These are phyloP conservation scores for Micronycteris hirsuta DNA, from an alignment of 2,113 vertebrate species.

Conservation along the genomic window DNA sequence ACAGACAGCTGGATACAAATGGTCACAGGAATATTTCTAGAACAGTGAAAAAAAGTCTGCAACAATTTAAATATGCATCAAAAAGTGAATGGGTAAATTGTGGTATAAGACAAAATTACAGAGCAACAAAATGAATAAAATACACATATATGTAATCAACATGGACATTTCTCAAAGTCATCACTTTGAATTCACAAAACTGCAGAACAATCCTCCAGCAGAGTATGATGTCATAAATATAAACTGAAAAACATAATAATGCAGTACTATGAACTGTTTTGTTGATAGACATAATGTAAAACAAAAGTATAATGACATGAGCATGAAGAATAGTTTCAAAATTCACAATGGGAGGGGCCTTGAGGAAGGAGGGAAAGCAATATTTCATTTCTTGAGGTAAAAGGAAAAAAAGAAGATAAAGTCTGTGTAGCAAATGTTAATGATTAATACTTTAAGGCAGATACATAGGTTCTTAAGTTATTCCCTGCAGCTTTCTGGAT, in stretches of 20 bases:
- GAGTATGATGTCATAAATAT: not conserved
- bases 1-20: not conserved
- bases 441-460: not conserved
- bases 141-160: not conserved
- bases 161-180: not conserved
- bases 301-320: not conserved
- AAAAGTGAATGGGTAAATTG: not conserved
- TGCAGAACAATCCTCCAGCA: not conserved
- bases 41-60: not conserved
- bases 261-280: not conserved
- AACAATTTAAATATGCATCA: not conserved
- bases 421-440: not conserved
- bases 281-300: not conserved
- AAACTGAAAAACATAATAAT: slow-evolving; percentile 17
- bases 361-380: not conserved
- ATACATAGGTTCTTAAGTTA: not conserved
- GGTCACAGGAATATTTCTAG: not conserved
- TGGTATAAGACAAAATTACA: not conserved
- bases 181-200: not conserved
- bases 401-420: not conserved
- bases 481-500: not conserved
- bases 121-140: not conserved
- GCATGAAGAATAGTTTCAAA: not conserved
- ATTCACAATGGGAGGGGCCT: not conserved
- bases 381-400: not conserved